These are phyloP conservation scores for Psilanteris sp. DNA, from an alignment of 1,140 invertebrate species.

Conservation along the genomic window DNA sequence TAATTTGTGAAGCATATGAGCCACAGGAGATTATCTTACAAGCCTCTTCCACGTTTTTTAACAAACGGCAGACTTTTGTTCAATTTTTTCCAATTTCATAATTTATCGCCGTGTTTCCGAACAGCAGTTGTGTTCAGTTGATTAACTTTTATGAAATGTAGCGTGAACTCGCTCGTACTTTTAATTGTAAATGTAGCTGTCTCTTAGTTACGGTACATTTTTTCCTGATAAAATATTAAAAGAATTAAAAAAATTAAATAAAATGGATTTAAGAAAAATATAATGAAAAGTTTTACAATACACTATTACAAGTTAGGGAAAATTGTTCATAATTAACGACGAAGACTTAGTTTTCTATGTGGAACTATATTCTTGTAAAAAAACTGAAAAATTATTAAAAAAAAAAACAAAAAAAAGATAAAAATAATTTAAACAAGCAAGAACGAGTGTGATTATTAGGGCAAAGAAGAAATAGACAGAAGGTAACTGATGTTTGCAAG, in stretches of 20 bases:
- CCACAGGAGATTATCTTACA: conserved; percentile 15
- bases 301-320: conserved; percentile 60
- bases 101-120: conserved; percentile 5
- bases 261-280: conserved; percentile 12
- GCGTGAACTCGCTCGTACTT: conserved; percentile 21
- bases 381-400: conserved; percentile 45
- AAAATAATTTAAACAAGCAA: conserved; percentile 34
- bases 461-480: conserved; percentile 34
- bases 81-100: conserved; percentile 19
- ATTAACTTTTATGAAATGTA: conserved; percentile 53
- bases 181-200: conserved; percentile 43
- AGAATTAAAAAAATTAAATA: conserved; percentile 3
- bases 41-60: conserved; percentile 42
- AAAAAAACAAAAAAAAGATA: conserved; percentile 39
- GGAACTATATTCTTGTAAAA: conserved; percentile 79
- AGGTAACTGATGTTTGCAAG: conserved; percentile 69
- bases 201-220: conserved; percentile 68
- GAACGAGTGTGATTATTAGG: conserved; percentile 28
- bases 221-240: conserved; percentile 58
- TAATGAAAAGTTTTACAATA: conserved; percentile 66
- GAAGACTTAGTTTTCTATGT: conserved; percentile 80
- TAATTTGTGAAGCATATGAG: conserved; percentile 8
- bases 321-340: conserved; percentile 71
- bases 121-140: conserved; percentile 70
- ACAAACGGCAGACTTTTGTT: conserved; percentile 28